phyloP scores from a whole-genome alignment of 1,140 invertebrate genomes.

The Apis florea region DNA sequence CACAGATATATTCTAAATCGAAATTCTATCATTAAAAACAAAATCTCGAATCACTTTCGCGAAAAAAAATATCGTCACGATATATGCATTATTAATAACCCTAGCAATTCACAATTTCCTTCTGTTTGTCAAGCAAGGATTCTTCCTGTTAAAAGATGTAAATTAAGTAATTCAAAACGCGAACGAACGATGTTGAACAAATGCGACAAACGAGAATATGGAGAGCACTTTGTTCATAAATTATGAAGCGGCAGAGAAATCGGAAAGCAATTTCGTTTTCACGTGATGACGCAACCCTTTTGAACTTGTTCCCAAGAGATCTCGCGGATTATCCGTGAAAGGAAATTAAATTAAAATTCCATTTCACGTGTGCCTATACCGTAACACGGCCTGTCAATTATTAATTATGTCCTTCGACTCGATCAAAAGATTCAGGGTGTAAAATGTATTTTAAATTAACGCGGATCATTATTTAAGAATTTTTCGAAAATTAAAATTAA shows the following conservation, averaged over 20 bases:
- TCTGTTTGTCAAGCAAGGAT: too few species aligned
- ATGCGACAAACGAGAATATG: not conserved
- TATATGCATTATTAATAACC: too few species aligned
- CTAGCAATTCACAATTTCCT: too few species aligned
- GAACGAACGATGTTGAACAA: not conserved
- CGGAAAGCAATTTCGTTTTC: slow-evolving; percentile 7
- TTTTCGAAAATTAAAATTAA: not conserved
- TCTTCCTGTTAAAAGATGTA: too few species aligned
- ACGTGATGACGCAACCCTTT: not conserved
- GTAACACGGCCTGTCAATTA: not conserved
- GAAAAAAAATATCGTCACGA: too few species aligned
- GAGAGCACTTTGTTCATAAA: not conserved
- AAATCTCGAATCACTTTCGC: too few species aligned
- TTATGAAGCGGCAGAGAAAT: slow-evolving; percentile 5
- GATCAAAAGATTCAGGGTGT: not conserved
- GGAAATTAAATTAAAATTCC: slow-evolving; percentile 7
- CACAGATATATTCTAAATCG: too few species aligned
- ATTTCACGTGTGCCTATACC: not conserved
- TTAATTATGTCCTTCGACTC: not conserved
- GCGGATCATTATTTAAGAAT: not conserved
- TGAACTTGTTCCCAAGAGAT: not conserved
- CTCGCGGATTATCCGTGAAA: not conserved
- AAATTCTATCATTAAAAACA: too few species aligned
- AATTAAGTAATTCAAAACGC: not conserved
- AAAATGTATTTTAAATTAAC: too few species aligned